Percentiles rank a stretch among this genome's conserved stretches.
Evolutionary conservation across 2,113 vertebrate genomes (phyloP).

Genomic region (Martes martes): DNA sequence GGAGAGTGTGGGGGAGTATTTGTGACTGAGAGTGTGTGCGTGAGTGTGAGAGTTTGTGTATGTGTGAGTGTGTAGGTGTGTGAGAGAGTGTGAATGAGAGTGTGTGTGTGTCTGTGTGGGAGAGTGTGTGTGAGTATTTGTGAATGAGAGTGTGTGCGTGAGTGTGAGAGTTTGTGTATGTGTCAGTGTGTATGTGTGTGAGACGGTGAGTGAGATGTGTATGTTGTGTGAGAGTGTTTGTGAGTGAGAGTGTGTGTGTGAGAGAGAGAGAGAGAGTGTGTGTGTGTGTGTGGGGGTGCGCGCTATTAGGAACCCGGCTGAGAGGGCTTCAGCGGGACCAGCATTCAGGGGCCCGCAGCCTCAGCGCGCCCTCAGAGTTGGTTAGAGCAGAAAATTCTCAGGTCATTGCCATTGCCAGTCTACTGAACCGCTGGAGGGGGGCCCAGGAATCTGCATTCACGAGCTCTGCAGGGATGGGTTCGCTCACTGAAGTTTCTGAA

Average conservation of each 20-base stretch:
- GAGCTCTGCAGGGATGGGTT: background rate
- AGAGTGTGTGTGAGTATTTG: too few relatives aligned
- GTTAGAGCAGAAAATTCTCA: background rate
- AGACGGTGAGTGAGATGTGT: too few relatives aligned
- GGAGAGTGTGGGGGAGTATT: too few relatives aligned
- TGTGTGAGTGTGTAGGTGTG: background rate
- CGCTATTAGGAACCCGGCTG: too few relatives aligned
- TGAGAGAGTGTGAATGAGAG: background rate
- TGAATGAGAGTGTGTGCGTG: too few relatives aligned
- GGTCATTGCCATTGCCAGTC: accelerated
- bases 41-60: too few relatives aligned
- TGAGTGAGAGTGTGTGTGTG: too few relatives aligned
- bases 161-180: too few relatives aligned
- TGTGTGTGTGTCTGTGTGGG: too few relatives aligned
- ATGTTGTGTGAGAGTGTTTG: too few relatives aligned
- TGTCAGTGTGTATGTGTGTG: background rate
- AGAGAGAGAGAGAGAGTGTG: background rate
- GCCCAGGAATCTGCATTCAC: background rate
- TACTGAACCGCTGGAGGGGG: background rate
- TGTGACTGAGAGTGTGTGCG: too few relatives aligned
- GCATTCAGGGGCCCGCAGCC: background rate
- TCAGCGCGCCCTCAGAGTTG: background rate
- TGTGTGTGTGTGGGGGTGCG: too few relatives aligned
- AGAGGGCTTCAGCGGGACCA: background rate
- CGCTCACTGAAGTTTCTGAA: background rate